Conservation (phyloP, 2,888 invertebrate species). For the Aleiodes testaceus region DNA sequence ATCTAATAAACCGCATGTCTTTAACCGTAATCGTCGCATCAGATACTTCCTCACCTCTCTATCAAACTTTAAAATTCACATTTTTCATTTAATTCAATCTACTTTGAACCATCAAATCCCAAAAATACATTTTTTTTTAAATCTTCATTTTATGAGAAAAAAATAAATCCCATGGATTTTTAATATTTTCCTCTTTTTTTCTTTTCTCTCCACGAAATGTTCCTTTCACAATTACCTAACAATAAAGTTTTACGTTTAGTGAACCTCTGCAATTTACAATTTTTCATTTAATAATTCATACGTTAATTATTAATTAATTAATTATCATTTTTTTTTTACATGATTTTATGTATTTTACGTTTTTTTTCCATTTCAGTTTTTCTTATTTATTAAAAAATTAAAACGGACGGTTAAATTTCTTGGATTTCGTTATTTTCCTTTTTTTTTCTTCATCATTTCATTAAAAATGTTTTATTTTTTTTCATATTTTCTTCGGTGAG, state of each 20-base stretch:
- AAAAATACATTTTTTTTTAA: slow-evolving; percentile 10
- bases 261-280: slow-evolving; percentile 63
- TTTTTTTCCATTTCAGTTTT: slow-evolving; percentile 43
- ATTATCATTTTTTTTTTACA: slow-evolving; percentile 4
- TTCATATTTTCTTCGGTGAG: slow-evolving; percentile 67
- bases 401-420: slow-evolving; percentile 53
- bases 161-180: slow-evolving; percentile 28
- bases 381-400: slow-evolving; percentile 54
- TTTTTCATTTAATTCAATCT: slow-evolving; percentile 27
- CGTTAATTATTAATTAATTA: slow-evolving; percentile 18
- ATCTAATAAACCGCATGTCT: too few species aligned
- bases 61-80: slow-evolving; percentile 21
- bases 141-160: background rate
- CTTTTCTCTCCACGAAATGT: slow-evolving; percentile 39
- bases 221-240: too few species aligned
- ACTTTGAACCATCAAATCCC: slow-evolving; percentile 37
- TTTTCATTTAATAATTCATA: slow-evolving; percentile 48
- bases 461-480: slow-evolving; percentile 69
- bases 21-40: slow-evolving; percentile 35
- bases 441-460: slow-evolving; percentile 56
- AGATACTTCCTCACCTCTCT: slow-evolving; percentile 35
- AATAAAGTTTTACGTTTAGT: slow-evolving; percentile 54
- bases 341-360: slow-evolving; percentile 20
- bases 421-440: slow-evolving; percentile 45
- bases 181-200: slow-evolving; percentile 35